phyloP scores from a whole-genome alignment of 1,140 invertebrate species.

The Pseudomyrmex concolor region DNA sequence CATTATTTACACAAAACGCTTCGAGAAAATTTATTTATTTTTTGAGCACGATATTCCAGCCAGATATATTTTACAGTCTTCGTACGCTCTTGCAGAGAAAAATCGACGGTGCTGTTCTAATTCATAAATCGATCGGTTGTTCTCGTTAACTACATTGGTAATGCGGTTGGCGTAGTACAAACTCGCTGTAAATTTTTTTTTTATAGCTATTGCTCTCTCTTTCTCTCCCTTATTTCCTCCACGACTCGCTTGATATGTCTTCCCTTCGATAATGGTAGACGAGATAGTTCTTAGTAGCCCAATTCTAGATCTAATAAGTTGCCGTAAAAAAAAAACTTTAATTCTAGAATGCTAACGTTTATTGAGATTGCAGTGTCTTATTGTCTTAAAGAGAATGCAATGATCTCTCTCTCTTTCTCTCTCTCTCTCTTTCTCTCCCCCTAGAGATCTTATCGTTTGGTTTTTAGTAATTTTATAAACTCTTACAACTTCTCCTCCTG shows the following conservation, averaged over 20 bases:
- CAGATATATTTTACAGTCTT: neutral
- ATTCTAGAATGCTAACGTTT: constrained; percentile 13
- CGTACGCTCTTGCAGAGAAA: constrained; percentile 2
- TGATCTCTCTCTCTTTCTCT: no score
- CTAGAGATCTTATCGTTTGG: no score
- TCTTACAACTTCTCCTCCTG: no score
- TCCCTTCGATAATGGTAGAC: neutral
- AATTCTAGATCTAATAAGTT: neutral
- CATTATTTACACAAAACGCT: constrained; percentile 13
- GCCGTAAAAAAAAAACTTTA: neutral
- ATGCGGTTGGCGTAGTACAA: no score
- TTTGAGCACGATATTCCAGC: constrained; percentile 2
- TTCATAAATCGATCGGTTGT: neutral
- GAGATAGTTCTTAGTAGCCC: constrained; percentile 5
- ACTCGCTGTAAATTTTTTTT: neutral
- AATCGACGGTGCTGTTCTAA: no score
- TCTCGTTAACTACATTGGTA: neutral
- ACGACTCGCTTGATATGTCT: constrained; percentile 13
- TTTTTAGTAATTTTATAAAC: no score
- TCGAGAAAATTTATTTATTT: constrained; percentile 29
- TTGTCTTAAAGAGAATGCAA: no score
- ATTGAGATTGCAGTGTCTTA: neutral
- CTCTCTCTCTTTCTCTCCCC: no score
- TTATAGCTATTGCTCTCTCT: neutral
- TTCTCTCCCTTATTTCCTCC: neutral